Evolutionary conservation across 2,888 invertebrate species (phyloP), one percentile per base, ranked within the genome.

Genomic region (Altica lythri): DNA sequence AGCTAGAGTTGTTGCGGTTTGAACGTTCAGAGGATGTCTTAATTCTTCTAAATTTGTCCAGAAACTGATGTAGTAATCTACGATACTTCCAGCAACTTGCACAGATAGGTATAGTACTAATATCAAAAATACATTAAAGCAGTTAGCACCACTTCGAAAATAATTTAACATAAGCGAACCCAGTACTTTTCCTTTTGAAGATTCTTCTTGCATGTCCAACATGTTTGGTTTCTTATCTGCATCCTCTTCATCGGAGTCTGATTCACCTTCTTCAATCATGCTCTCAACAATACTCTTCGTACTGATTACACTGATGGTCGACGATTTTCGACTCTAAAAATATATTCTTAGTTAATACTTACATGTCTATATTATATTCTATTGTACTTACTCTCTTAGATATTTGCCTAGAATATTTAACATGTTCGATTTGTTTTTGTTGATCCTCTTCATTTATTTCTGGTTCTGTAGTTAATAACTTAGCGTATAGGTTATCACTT

Each of bases 51-150:
- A 60, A 44, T 68, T 73, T 1, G 70, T 70, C 89, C 89, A 90
- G 66, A 81, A 84, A 62, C 87, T 86, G 0, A 90, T 78, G 80
- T 88, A 90, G 65, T 81, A 89, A 67, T 91, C 90, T 0, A 83
- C 80, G 0, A 83, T 82, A 10, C 86, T 87, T 0, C 85, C 83
- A 13, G 83, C 75, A n/a, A 77, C 72, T 69, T 90, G 87, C 0
- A 86, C 81, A 2, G 84, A 48, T 0, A 85, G n/a, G 30, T 86
- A 79, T 0, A 83, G 70, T 0, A 79, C 4, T 0, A 82, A 29
- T 0, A 86, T 78, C 0, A 80, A 34, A 0, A 70, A 6, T 0
- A 87, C 75, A 0, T 80, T 70, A 34, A 73, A 77, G 59, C 80
- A 77, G n/a, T 84, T 86, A 2, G 83, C 78, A n/a, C 86, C 75